Base-by-base conservation (phyloP, 2,797 vertebrate genomes). In the Pempheris klunzingeri region DNA sequence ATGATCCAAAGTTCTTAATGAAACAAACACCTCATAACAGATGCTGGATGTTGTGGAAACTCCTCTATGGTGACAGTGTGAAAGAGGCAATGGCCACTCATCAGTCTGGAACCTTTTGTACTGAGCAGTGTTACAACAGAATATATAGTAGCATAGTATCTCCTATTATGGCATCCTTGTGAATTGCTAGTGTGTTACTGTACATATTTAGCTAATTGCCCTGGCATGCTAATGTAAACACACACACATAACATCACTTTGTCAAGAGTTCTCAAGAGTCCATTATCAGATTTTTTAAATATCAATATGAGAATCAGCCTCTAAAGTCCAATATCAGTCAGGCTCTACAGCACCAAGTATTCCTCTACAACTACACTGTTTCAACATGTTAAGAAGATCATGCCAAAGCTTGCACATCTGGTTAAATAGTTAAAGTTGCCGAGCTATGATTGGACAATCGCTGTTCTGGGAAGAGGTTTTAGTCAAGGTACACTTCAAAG, bases 31-130 rank as follows among this genome's bases (percentile, higher is more conserved):
- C 36, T 30, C 24, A 41, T 9, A 58, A 49, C 36, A 58, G 20
- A 65, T 36, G 34, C 58, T 47, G 18, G n/a, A 20, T 46, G 28
- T 24, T 22, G 24, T 39, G 49, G 30, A 70, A 65, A 69, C 1
- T 11, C 1, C 34, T 49, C 9, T 6, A 57, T 44, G n/a, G n/a
- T 2, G 17, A 55, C 10, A 62, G 26, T 12, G 18, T 13, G 17
- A 67, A 26, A 41, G 50, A 24, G n/a, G 36, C 26, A 44, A 24
- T 9, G 6, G 4, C 28, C 17, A 43, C 10, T 32, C 30, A 6
- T 32, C 30, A 32, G 30, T 50, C 14, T 41, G 39, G 39, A 41
- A 15, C 14, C 6, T 41, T 41, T 4, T 4, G 38, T 39, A 12
- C 13, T 39, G 38, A 39, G 5, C 38, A 14, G 10, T 3, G 38